These are phyloP conservation scores for Tenthredo scrophulariae DNA, from an alignment of 2,888 invertebrate species.

Conservation along the genomic window DNA sequence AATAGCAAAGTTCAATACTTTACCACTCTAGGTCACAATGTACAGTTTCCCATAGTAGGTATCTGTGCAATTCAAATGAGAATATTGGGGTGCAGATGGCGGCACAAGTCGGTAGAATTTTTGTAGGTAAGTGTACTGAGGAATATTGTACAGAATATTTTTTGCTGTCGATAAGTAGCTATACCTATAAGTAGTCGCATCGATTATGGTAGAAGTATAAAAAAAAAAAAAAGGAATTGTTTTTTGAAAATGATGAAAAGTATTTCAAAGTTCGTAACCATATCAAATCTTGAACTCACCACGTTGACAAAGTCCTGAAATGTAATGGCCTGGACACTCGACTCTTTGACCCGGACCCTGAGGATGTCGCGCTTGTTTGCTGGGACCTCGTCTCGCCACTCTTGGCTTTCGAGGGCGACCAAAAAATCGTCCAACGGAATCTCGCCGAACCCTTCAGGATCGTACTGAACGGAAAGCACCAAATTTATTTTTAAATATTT, in stretches of 20 bases:
- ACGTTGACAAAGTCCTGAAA: slow-evolving; percentile 97
- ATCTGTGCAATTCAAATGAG: background rate
- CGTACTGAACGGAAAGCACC: slow-evolving; percentile 83
- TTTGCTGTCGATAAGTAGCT: background rate
- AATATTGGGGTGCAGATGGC: background rate
- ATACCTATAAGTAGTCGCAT: background rate
- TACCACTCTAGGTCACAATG: background rate
- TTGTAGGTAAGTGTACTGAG: background rate
- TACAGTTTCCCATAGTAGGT: background rate
- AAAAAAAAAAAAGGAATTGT: background rate
- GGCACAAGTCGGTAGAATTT: slow-evolving; percentile 1
- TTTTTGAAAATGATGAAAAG: slow-evolving; percentile 6
- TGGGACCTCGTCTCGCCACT: slow-evolving; percentile 88
- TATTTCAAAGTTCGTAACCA: background rate
- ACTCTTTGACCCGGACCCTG: slow-evolving; percentile 70
- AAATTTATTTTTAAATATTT: background rate
- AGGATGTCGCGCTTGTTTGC: slow-evolving; percentile 87
- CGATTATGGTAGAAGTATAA: background rate
- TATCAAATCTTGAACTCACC: slow-evolving; percentile 82
- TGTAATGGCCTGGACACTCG: slow-evolving; percentile 85
- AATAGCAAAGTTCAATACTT: background rate
- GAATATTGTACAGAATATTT: background rate
- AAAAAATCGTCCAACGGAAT: slow-evolving; percentile 93
- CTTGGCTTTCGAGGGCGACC: slow-evolving; percentile 87
- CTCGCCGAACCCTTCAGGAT: slow-evolving; percentile 96